Percentiles rank a stretch among this genome's conserved stretches.
phyloP scores from a whole-genome alignment of 2,888 invertebrate species.

The Dorcus parallelipipedus region DNA sequence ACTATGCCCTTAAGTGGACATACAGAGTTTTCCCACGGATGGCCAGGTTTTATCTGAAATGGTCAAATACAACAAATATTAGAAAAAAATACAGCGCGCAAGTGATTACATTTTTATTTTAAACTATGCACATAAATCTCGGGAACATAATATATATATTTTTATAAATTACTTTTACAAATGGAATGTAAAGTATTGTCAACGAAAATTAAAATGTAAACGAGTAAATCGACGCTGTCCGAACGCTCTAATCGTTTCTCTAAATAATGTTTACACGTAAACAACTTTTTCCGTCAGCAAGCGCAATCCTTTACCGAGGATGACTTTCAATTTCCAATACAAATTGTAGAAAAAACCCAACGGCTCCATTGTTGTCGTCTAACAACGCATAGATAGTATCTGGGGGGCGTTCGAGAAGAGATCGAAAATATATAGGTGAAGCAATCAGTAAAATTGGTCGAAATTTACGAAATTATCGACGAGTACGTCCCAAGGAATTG shows the following conservation, averaged over 20 bases:
- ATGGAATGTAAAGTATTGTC: slow-evolving; percentile 1
- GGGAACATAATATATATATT: background rate
- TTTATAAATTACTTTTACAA: slow-evolving; percentile 2
- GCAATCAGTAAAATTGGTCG: slow-evolving; percentile 12
- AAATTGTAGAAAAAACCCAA: slow-evolving; percentile 10
- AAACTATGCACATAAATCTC: too few species aligned
- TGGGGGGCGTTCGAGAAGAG: background rate
- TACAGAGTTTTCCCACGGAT: too few species aligned
- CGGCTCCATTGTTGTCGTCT: slow-evolving; percentile 9
- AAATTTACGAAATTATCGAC: slow-evolving; percentile 14
- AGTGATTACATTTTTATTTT: too few species aligned
- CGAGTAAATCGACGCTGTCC: background rate
- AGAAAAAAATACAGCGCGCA: too few species aligned
- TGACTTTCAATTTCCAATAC: slow-evolving; percentile 17
- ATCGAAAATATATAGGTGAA: slow-evolving; percentile 5
- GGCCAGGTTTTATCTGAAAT: too few species aligned
- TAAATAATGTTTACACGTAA: slow-evolving; percentile 5
- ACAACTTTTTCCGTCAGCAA: slow-evolving; percentile 7
- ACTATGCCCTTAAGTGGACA: too few species aligned
- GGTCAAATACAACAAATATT: too few species aligned
- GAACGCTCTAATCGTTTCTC: slow-evolving; percentile 5
- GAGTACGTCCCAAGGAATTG: slow-evolving; percentile 1
- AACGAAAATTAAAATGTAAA: slow-evolving; percentile 9
- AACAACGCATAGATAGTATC: slow-evolving; percentile 5
- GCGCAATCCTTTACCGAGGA: slow-evolving; percentile 14